phyloP scores from a whole-genome alignment of 1,140 invertebrate genomes.

The Belonocnema kinseyi region DNA sequence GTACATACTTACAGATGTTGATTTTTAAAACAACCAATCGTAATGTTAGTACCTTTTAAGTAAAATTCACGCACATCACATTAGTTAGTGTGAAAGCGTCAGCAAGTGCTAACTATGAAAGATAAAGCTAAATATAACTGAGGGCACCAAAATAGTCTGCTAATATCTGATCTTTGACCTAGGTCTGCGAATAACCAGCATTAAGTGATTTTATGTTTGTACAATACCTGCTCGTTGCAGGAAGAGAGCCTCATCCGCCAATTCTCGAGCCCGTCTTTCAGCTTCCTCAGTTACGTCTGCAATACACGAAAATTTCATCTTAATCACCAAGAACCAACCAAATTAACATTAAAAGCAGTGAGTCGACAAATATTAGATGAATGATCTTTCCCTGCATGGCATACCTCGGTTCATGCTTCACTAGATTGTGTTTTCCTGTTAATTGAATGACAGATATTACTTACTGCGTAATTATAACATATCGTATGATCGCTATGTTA shows the following conservation, averaged over 20 bases:
- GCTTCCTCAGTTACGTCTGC: conserved; percentile 74
- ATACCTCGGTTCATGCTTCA: conserved; percentile 74
- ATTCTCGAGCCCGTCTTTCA: conserved; percentile 65
- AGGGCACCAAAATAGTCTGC: conserved; percentile 74
- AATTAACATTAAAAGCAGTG: conserved; percentile 73
- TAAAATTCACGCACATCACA: conserved; percentile 69
- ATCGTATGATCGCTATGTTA: conserved; percentile 66
- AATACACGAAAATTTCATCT: conserved; percentile 60
- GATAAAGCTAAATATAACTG: conserved; percentile 77
- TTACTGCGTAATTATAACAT: conserved; percentile 62
- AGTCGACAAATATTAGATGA: conserved; percentile 75
- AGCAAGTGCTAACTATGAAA: conserved; percentile 76
- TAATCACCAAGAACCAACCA: conserved; percentile 48
- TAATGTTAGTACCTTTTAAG: conserved; percentile 60
- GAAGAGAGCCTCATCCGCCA: conserved; percentile 60
- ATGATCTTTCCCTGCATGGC: conserved; percentile 75
- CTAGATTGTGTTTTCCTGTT: conserved; percentile 73
- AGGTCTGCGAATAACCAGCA: conserved; percentile 43
- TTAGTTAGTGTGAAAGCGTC: conserved; percentile 74
- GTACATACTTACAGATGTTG: conserved; percentile 26
- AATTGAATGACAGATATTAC: conserved; percentile 73
- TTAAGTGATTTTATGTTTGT: conserved; percentile 31
- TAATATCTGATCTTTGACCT: conserved; percentile 70
- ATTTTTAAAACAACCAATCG: conserved; percentile 11
- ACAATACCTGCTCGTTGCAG: conserved; percentile 68